Percentiles rank a stretch among this genome's conserved stretches.
Evolutionary conservation across 1,140 invertebrate genomes (phyloP).

Genomic region (Zaprionus capensis): DNA sequence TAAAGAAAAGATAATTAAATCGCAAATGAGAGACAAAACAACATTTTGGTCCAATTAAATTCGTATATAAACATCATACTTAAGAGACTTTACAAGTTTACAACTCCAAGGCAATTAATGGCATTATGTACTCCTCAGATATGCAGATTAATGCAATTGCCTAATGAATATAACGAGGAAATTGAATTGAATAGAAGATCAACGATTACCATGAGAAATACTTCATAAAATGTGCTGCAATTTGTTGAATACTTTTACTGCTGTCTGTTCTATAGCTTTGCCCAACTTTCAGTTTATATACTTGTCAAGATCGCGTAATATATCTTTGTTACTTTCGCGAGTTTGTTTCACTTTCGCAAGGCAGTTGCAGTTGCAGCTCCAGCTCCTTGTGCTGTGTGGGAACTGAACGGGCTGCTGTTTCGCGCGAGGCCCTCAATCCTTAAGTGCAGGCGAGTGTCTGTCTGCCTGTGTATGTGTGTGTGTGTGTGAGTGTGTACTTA

Average conservation of each 20-base stretch:
- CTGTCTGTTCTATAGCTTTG: neutral
- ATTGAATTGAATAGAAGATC: neutral
- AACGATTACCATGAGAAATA: neutral
- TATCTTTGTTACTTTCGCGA: constrained; percentile 30
- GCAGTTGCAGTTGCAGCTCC: constrained; percentile 3
- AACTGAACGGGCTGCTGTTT: constrained; percentile 33
- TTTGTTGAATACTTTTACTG: neutral
- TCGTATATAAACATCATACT: constrained; percentile 11
- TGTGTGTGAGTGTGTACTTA: constrained; percentile 52
- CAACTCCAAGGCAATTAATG: neutral
- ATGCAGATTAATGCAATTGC: neutral
- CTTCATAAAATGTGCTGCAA: neutral
- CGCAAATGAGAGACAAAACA: constrained; percentile 8
- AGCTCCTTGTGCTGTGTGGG: constrained; percentile 39
- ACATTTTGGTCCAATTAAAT: constrained; percentile 13
- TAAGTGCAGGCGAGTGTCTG: neutral
- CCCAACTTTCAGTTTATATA: neutral
- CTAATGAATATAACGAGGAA: neutral
- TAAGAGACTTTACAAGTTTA: constrained; percentile 4
- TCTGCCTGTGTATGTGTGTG: neutral
- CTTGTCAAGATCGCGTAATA: constrained; percentile 5
- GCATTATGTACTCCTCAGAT: neutral
- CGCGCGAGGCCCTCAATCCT: constrained; percentile 19
- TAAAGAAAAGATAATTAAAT: constrained; percentile 7
- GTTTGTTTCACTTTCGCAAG: constrained; percentile 42